Conservation (phyloP, 23 tunicate genomes). For the Ciona savignyi region DNA sequence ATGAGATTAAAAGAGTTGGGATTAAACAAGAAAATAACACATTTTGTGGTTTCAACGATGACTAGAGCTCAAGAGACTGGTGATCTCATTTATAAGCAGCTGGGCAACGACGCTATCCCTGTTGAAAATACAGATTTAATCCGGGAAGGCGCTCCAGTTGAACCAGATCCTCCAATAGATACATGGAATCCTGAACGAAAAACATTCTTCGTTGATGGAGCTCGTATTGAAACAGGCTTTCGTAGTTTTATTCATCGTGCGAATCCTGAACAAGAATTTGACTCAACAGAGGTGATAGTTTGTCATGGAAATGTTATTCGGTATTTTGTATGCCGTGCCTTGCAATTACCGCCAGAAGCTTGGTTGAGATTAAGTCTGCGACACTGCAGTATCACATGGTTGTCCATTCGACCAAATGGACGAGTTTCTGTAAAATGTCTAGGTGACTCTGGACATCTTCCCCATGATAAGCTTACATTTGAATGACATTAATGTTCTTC, state of each 20-base stretch:
- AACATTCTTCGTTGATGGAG: constrained; percentile 54
- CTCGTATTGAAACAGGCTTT: constrained; percentile 87
- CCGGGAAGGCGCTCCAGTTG: constrained; percentile 86
- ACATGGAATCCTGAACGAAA: constrained; percentile 44
- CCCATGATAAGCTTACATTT: constrained; percentile 71
- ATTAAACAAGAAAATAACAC: constrained; percentile 22
- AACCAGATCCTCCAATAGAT: constrained; percentile 47
- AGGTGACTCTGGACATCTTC: constrained; percentile 84
- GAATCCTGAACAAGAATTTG: constrained; percentile 41
- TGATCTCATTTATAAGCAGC: constrained; percentile 43
- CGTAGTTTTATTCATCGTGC: constrained; percentile 78
- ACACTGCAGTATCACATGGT: constrained; percentile 77
- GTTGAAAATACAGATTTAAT: constrained; percentile 41
- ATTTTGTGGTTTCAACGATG: constrained; percentile 57
- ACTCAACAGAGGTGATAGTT: constrained; percentile 57
- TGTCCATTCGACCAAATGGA: constrained; percentile 68
- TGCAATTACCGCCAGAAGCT: constrained; percentile 87
- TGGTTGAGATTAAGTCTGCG: constrained; percentile 80
- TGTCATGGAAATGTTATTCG: constrained; percentile 98
- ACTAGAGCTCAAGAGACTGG: constrained; percentile 74
- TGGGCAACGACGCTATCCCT: constrained; percentile 7
- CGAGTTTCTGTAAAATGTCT: constrained; percentile 48
- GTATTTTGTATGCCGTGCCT: constrained; percentile 71
- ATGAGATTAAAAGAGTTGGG: constrained; percentile 48
- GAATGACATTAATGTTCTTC: constrained; percentile 8